phyloP scores from a whole-genome alignment of 2,797 vertebrate genomes.

The Clamator glandarius region DNA sequence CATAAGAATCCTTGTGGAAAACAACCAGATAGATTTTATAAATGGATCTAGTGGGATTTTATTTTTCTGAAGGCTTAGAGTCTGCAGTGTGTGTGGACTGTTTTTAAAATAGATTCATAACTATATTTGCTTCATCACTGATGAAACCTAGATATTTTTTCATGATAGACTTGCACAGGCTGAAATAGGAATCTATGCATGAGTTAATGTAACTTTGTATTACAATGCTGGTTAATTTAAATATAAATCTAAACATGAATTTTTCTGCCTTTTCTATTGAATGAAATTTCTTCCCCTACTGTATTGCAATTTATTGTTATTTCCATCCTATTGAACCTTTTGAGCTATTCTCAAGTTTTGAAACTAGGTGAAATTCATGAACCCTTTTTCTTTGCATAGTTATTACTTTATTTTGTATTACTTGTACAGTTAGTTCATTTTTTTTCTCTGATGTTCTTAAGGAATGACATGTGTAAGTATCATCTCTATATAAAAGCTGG shows the following conservation, averaged over 20 bases:
- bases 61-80: constrained; percentile 9
- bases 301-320: background rate
- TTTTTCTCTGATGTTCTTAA: background rate
- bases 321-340: constrained; percentile 9
- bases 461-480: background rate
- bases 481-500: background rate
- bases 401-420: background rate
- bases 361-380: background rate
- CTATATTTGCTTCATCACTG: background rate
- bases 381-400: background rate
- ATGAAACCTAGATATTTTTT: background rate
- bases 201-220: background rate
- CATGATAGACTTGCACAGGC: background rate
- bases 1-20: background rate
- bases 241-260: constrained; percentile 34
- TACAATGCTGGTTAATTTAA: constrained; percentile 8
- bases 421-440: background rate
- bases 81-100: background rate
- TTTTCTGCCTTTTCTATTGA: background rate
- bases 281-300: background rate
- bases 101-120: constrained; percentile 3
- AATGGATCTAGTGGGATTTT: background rate
- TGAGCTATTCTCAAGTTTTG: constrained; percentile 5
- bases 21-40: background rate
- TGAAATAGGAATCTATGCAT: background rate